Base-by-base conservation (phyloP, 2,797 vertebrate genomes). In the Lates japonicus region DNA sequence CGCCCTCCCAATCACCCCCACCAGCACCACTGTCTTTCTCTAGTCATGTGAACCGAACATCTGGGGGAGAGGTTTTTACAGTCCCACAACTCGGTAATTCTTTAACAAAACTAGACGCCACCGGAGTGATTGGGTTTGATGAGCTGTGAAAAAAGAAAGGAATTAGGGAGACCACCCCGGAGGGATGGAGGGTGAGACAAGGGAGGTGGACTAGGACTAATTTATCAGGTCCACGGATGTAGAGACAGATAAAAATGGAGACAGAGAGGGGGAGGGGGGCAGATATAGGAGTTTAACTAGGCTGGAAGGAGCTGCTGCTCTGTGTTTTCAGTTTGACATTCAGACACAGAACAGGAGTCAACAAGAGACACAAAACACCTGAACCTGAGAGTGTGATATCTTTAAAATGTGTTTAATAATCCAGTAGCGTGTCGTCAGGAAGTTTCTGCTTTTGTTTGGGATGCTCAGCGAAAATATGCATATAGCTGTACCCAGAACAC, bases 101-200 rank as follows among this genome's bases (percentile, higher is more conserved):
- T 88, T 88, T 89, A 88, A 92, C 90, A 63, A 84, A 82, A 86
- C 70, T 82, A 70, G 62, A 73, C 72, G 64, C 72, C 60, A 3
- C 39, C 16, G 5, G 67, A 84, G 70, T 87, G 87, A 89, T 85
- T 83, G 88, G 64, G 85, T 85, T 84, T 87, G 88, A 89, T 88
- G 87, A 91, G 88, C 87, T 89, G 76, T 92, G 80, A 87, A 86
- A 42, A 63, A 60, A 75, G 25, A 82, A 22, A 59, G n/a, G 39
- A 33, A 49, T 44, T 4, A 25, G 31, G 4, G 62, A 65, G 49
- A 52, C n/a, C n/a, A n/a, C n/a, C 10, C 42, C 10, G 1, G 42
- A 29, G 70, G 33, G 41, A 17, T 3, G 41, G 51, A 64, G 65
- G 9, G 58, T 2, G 70, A 76, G 65, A 48, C 59, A 11, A n/a